phyloP scores from a whole-genome alignment of 2,113 vertebrate genomes.

The Mesoclemmys tuberculata region DNA sequence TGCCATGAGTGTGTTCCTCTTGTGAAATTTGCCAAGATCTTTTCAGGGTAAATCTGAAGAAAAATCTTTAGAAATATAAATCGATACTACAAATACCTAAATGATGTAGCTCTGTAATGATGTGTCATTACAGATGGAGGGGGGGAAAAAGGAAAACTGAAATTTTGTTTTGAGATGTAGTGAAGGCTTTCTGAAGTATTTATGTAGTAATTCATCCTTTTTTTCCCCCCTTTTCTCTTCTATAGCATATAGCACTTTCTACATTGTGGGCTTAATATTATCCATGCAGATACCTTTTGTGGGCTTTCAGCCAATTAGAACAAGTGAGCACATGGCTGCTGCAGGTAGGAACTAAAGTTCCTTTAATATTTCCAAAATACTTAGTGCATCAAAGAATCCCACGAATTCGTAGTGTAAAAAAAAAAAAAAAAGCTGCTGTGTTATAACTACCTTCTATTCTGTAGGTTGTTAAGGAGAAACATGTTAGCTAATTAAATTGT shows the following conservation, averaged over 20 bases:
- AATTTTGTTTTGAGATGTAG: not conserved
- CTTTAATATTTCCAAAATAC: not conserved
- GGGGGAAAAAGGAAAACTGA: not conserved
- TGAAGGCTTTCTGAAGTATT: not conserved
- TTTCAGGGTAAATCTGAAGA: not conserved
- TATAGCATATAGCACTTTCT: constrained; percentile 98
- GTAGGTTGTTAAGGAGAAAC: not conserved
- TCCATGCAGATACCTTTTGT: constrained; percentile 99
- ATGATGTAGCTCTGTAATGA: not conserved
- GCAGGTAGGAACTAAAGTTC: constrained; percentile 83
- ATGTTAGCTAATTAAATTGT: not conserved
- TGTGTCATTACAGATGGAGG: not conserved
- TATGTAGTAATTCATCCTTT: constrained; percentile 32
- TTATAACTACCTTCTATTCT: not conserved
- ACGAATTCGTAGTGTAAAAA: not conserved
- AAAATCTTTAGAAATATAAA: not conserved
- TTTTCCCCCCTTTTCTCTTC: constrained; percentile 35
- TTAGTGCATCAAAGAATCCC: not conserved
- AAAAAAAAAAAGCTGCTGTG: fast-evolving
- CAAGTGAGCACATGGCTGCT: constrained; percentile 98
- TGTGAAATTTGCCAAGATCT: not conserved
- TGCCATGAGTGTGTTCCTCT: not conserved
- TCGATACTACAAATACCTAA: not conserved
- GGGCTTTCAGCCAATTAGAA: constrained; percentile 97
- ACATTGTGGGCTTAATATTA: constrained; percentile 95